These are phyloP conservation scores for Gymnocypris eckloni DNA, from an alignment of 2,797 vertebrate species.

Conservation along the genomic window DNA sequence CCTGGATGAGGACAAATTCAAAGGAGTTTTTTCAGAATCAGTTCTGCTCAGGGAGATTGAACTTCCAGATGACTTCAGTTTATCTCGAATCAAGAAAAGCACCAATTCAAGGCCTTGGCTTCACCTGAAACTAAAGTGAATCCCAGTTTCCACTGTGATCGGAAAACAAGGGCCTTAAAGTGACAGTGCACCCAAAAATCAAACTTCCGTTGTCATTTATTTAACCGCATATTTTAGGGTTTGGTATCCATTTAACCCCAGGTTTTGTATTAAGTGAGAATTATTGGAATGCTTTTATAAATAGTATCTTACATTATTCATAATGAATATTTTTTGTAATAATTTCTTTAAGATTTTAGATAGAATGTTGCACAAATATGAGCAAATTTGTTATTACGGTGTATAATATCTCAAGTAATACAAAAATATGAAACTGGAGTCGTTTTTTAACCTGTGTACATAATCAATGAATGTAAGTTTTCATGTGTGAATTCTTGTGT, in stretches of 20 bases:
- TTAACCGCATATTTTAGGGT: not conserved
- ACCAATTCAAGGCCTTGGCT: not conserved
- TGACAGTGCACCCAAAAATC: not conserved
- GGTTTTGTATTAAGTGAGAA: not conserved
- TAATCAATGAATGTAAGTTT: constrained; percentile 5
- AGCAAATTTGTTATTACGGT: not conserved
- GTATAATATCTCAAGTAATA: constrained; percentile 5
- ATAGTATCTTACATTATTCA: not conserved
- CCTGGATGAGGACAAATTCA: constrained; percentile 22
- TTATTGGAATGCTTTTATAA: not conserved
- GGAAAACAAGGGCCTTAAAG: constrained; percentile 7
- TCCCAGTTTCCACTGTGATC: not conserved
- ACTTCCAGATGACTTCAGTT: constrained; percentile 4
- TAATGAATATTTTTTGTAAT: not conserved
- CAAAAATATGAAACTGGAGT: not conserved
- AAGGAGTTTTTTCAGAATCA: not conserved
- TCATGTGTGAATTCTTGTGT: not conserved
- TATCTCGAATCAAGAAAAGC: not conserved
- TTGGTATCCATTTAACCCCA: not conserved
- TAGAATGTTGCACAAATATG: not conserved
- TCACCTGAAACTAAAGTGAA: not conserved
- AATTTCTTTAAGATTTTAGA: not conserved
- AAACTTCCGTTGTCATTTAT: not conserved
- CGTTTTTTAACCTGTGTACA: not conserved
- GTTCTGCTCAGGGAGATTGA: constrained; percentile 26